phyloP scores from a whole-genome alignment of 2,797 vertebrate genomes.

The Columba guinea region DNA sequence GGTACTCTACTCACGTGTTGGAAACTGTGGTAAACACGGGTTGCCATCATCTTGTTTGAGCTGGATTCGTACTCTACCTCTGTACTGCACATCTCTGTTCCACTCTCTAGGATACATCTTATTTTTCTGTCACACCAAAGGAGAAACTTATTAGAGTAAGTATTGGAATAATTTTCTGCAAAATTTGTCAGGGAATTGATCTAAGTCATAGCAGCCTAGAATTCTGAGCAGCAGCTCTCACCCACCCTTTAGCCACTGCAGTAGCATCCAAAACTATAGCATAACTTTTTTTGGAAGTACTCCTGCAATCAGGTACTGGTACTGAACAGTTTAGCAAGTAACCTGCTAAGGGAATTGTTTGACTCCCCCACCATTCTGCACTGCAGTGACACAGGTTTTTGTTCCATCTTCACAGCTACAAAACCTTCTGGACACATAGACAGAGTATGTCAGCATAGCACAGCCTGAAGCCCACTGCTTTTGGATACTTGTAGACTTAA shows the following conservation, averaged over 20 bases:
- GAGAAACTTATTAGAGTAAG: background rate
- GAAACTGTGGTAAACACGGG: slow-evolving; percentile 87
- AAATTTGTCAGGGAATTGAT: background rate
- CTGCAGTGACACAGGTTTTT: background rate
- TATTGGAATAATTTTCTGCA: background rate
- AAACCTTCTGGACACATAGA: background rate
- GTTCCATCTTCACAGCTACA: background rate
- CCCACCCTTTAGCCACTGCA: background rate
- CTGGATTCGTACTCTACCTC: slow-evolving; percentile 91
- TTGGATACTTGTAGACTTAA: background rate
- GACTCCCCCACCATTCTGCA: background rate
- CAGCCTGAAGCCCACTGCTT: background rate
- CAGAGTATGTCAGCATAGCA: background rate
- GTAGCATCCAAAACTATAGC: rapidly evolving
- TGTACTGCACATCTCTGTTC: slow-evolving; percentile 92
- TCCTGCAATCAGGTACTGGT: background rate
- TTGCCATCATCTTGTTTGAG: slow-evolving; percentile 89
- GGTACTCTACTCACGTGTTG: slow-evolving; percentile 84
- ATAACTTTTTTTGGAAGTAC: background rate
- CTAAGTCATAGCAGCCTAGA: background rate
- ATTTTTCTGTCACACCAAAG: slow-evolving; percentile 77
- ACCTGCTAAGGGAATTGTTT: background rate
- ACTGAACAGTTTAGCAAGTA: background rate
- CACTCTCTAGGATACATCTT: slow-evolving; percentile 96
- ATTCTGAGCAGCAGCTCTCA: background rate